phyloP scores from a whole-genome alignment of 2,113 vertebrate genomes.

The Xenus cinereus region DNA sequence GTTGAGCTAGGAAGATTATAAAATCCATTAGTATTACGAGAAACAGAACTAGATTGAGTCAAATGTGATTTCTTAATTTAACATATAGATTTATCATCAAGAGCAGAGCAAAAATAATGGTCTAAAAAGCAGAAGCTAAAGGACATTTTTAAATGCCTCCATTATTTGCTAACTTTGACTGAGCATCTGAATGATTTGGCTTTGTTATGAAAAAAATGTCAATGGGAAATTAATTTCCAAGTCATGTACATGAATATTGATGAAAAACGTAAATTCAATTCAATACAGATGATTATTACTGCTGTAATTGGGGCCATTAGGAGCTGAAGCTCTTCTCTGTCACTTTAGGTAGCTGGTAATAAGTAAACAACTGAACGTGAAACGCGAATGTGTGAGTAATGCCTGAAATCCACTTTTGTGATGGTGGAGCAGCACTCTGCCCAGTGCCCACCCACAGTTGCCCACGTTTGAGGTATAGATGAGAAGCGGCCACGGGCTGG shows the following conservation, averaged over 20 bases:
- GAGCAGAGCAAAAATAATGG: not conserved
- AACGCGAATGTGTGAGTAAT: not conserved
- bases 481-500: rapidly evolving
- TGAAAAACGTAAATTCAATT: not conserved
- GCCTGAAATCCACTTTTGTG: not conserved
- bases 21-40: not conserved
- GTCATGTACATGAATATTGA: constrained; percentile 23
- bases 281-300: not conserved
- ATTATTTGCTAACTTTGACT: constrained; percentile 16
- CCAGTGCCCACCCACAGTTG: rapidly evolving
- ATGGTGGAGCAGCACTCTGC: not conserved
- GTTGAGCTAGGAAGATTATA: not conserved
- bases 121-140: not conserved
- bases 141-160: not conserved
- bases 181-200: not conserved
- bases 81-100: not conserved
- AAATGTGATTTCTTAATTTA: constrained; percentile 29
- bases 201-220: not conserved
- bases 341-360: not conserved
- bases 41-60: not conserved
- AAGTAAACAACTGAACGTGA: not conserved
- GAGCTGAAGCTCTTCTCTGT: not conserved
- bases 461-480: not conserved
- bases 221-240: constrained; percentile 49
- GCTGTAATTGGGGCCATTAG: constrained; percentile 23